Evolutionary conservation across 2,888 invertebrate species (phyloP).

Genomic region (Cantharis rustica): DNA sequence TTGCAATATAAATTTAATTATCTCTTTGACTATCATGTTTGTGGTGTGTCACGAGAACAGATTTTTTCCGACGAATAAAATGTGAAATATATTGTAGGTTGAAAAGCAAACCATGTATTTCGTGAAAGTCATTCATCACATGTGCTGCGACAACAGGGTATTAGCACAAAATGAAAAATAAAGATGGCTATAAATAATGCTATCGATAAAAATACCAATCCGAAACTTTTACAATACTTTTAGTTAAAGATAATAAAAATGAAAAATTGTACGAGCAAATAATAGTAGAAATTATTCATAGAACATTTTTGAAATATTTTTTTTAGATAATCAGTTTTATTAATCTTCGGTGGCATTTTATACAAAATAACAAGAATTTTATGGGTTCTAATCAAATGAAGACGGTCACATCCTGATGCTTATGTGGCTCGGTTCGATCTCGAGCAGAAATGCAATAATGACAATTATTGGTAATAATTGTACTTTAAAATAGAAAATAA

Average conservation of each 20-base stretch:
- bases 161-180: constrained; percentile 16
- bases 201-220: constrained; percentile 8
- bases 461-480: too few relatives aligned
- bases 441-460: too few relatives aligned
- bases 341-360: too few relatives aligned
- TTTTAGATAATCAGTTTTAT: too few relatives aligned
- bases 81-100: background rate
- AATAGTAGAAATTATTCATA: background rate
- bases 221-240: constrained; percentile 6
- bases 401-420: too few relatives aligned
- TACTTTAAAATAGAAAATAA: too few relatives aligned
- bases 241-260: background rate
- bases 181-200: constrained; percentile 13
- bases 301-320: too few relatives aligned
- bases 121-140: constrained; percentile 10
- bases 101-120: constrained; percentile 4
- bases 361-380: too few relatives aligned
- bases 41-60: background rate
- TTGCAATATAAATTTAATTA: background rate
- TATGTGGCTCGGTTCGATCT: too few relatives aligned
- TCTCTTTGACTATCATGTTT: background rate
- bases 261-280: background rate
- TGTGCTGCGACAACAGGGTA: constrained; percentile 5
- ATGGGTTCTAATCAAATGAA: too few relatives aligned
- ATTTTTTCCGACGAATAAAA: background rate